Conservation (phyloP, 2,888 invertebrate species). For the Agrilus mali region DNA sequence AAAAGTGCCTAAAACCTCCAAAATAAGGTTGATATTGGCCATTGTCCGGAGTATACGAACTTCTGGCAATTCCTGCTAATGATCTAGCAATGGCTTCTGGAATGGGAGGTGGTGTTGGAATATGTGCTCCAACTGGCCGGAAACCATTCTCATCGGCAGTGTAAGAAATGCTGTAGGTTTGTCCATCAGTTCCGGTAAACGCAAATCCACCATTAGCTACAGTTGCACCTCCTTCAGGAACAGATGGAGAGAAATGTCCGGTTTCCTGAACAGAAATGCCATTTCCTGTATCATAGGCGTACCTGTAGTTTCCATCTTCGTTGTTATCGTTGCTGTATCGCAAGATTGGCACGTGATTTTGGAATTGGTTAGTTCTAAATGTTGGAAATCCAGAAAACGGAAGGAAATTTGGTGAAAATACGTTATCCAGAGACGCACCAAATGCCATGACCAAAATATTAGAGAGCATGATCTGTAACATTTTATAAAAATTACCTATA, state of each 20-base stretch:
- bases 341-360: constrained; percentile 41
- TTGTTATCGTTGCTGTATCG: constrained; percentile 47
- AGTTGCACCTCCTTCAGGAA: constrained; percentile 18
- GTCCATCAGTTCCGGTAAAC: constrained; percentile 46
- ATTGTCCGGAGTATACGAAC: constrained; percentile 14
- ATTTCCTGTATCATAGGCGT: constrained; percentile 49
- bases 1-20: too few species aligned
- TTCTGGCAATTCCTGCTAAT: constrained; percentile 12
- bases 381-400: background rate
- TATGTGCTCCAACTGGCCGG: constrained; percentile 40
- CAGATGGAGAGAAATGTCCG: constrained; percentile 22
- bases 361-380: too few species aligned
- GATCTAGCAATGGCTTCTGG: constrained; percentile 39
- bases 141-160: constrained; percentile 47
- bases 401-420: constrained; percentile 40
- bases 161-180: constrained; percentile 40
- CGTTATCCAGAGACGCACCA: constrained; percentile 43
- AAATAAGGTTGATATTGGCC: constrained; percentile 20
- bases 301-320: constrained; percentile 51
- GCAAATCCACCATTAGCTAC: constrained; percentile 41
- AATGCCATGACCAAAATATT: constrained; percentile 30
- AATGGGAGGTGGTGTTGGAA: constrained; percentile 47
- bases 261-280: constrained; percentile 46
- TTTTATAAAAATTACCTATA: too few species aligned
- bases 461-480: constrained; percentile 35